Base-by-base conservation (phyloP, 2,113 vertebrate genomes). In the Etia nguti region DNA sequence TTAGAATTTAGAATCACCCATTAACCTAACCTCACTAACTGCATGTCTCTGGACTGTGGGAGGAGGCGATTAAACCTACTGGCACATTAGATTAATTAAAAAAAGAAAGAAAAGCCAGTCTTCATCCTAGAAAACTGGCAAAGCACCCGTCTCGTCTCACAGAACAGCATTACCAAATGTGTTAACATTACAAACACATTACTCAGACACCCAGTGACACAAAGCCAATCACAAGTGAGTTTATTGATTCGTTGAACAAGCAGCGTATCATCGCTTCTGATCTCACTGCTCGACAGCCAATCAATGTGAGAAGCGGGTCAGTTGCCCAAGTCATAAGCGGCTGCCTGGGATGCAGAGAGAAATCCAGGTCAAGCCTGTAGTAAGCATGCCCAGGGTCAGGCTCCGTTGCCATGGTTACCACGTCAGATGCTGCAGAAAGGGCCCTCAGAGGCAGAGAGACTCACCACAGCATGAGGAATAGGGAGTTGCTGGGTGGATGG, bases 301-400 rank as follows among this genome's bases (percentile, higher is more conserved):
- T 89, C 85, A 84, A 90, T 38, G 75, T 26, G 54, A 88, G 90
- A 95, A 96, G 91, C 92, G 70, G 94, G 94, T 94, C 95, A 95
- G 73, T 50, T 29, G 88, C 85, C 88, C 82, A 65, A 90, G 86
- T 88, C 68, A 34, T 73, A 88, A 85, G 46, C 48, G 84, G 81
- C 83, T 87, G 84, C 86, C 62, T 87, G 46, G 82, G 88, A 94
- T 90, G 94, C 84, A n/a, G 81, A 62, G 77, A 82, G 60, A 89
- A 95, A 96, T 96, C 89, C 96, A 96, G 96, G 96, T 96, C 96
- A 96, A 94, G 95, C 93, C 85, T 91, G 88, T 85, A 83, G 93
- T 91, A 86, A 88, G 89, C 90, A 79, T 79, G 62, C 68, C 79
- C 87, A 81, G 95, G 95, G 95, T 96, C 95, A 96, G 93, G 90